A percentile compares a stretch with the other conserved stretches of the same genome.
Conservation (phyloP, 35 echinoderm and acorn worm species). For the Strongylocentrotus purpuratus region DNA sequence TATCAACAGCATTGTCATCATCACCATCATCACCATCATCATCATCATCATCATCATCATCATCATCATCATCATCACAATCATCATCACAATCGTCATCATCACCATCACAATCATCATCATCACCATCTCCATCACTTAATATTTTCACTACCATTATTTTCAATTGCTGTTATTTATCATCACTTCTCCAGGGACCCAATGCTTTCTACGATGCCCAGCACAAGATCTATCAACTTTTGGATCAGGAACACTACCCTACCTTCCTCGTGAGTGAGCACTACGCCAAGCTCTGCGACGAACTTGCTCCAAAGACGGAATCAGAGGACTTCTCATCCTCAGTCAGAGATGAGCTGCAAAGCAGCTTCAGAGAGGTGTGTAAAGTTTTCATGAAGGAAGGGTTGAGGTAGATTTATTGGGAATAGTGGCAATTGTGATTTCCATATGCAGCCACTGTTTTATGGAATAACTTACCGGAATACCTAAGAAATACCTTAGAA, state of each 20-base stretch:
- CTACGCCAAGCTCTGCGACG: conserved; percentile 65
- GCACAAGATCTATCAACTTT: conserved; percentile 71
- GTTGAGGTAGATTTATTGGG: too few relatives aligned
- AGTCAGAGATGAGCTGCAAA: conserved; percentile 40
- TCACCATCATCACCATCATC: too few relatives aligned
- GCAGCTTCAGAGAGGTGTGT: conserved; percentile 28
- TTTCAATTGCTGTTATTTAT: not conserved
- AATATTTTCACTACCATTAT: too few relatives aligned
- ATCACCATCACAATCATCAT: too few relatives aligned
- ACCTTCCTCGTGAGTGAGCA: conserved; percentile 88
- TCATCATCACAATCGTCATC: too few relatives aligned
- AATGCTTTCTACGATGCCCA: conserved; percentile 91
- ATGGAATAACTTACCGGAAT: too few relatives aligned
- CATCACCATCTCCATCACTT: not conserved
- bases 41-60: not conserved
- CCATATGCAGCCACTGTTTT: too few relatives aligned
- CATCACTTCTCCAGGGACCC: conserved; percentile 66
- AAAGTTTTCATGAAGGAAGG: not conserved
- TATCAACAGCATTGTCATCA: too few relatives aligned
- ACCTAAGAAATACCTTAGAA: too few relatives aligned
- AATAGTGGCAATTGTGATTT: too few relatives aligned
- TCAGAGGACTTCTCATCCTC: not conserved
- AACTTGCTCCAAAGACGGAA: not conserved
- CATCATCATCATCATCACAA: too few relatives aligned
- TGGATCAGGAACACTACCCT: conserved; percentile 90